Percentiles rank a stretch among this genome's conserved stretches.
Conservation (phyloP, 2,113 vertebrate genomes). For the Harpagus bidentatus region DNA sequence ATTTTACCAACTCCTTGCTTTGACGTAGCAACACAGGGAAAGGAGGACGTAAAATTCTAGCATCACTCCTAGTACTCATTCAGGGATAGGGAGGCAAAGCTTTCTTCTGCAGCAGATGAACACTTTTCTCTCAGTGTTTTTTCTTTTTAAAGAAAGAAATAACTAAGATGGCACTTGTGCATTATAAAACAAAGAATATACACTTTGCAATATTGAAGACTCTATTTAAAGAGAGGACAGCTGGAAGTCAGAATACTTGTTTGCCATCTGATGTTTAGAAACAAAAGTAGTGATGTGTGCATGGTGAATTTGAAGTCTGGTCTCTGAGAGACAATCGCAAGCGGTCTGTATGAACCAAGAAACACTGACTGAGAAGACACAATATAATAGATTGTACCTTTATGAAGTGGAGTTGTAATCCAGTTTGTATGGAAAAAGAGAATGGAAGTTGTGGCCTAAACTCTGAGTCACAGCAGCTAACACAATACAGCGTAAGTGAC, state of each 20-base stretch:
- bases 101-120: neutral
- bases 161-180: neutral
- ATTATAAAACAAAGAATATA: neutral
- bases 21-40: neutral
- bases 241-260: neutral
- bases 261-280: neutral
- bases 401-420: slow-evolving; percentile 63
- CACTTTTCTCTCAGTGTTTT: neutral
- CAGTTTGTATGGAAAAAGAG: slow-evolving; percentile 63
- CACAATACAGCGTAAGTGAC: slow-evolving; percentile 53
- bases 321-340: slow-evolving; percentile 27
- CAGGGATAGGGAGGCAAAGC: neutral
- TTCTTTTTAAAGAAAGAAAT: neutral
- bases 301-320: slow-evolving; percentile 3
- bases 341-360: neutral
- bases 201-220: neutral
- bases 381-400: slow-evolving; percentile 50
- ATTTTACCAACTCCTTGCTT: neutral
- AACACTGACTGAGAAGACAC: slow-evolving; percentile 31
- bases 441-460: slow-evolving; percentile 59
- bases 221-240: neutral
- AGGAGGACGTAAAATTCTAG: neutral
- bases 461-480: slow-evolving; percentile 41
- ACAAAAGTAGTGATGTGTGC: neutral
- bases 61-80: neutral